phyloP scores from a whole-genome alignment of 2,888 invertebrate species.

The Agrotis exclamationis region DNA sequence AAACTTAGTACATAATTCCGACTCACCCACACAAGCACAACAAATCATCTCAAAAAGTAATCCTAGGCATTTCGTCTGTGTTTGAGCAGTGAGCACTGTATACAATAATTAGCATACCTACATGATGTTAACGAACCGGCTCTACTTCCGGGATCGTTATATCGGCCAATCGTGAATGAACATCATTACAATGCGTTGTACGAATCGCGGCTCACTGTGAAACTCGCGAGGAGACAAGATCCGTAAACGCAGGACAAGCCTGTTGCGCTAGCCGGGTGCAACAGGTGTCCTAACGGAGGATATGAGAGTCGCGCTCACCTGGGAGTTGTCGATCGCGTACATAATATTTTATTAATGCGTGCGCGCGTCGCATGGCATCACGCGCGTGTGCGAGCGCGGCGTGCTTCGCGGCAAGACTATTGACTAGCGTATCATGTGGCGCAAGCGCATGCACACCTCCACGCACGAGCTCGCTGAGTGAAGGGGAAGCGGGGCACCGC shows the following conservation, averaged over 20 bases:
- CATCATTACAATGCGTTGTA: conserved; percentile 82
- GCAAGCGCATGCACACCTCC: conserved; percentile 80
- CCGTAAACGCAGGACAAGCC: conserved; percentile 67
- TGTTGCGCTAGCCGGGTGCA: conserved; percentile 51
- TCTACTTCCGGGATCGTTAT: conserved; percentile 89
- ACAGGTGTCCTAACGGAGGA: conserved; percentile 67
- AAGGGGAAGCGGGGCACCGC: conserved; percentile 89
- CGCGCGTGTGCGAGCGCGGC: conserved; percentile 80
- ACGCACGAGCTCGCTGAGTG: conserved; percentile 85
- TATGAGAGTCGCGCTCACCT: conserved; percentile 86
- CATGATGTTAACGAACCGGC: conserved; percentile 88
- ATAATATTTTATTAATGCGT: conserved; percentile 85
- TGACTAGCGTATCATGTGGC: conserved; percentile 70
- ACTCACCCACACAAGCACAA: conserved; percentile 59
- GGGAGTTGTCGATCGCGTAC: conserved; percentile 89
- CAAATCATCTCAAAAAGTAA: conserved; percentile 60
- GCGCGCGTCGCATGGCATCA: conserved; percentile 81
- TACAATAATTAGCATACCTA: conserved; percentile 87
- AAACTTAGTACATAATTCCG: conserved; percentile 55
- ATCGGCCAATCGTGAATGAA: conserved; percentile 85
- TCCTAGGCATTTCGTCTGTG: conserved; percentile 71
- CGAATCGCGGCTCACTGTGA: conserved; percentile 72
- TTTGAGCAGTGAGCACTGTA: conserved; percentile 82
- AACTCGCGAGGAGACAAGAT: conserved; percentile 71
- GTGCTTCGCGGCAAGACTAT: conserved; percentile 87